Evolutionary conservation across 1,140 invertebrate genomes (phyloP).

Genomic region (Anoplophora glabripennis): DNA sequence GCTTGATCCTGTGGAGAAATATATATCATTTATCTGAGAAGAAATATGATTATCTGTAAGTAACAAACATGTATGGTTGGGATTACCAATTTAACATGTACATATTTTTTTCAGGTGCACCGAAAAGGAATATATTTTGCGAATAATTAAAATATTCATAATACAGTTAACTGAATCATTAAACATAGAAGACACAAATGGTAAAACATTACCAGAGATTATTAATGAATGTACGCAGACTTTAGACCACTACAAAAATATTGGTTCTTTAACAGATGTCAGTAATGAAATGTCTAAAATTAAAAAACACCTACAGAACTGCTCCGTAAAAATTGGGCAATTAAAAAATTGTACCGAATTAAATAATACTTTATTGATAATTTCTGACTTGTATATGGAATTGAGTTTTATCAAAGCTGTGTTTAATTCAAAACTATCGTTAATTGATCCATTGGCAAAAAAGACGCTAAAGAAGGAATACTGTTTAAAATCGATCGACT

Average conservation of each 20-base stretch:
- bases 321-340: neutral
- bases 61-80: constrained; percentile 5
- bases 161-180: neutral
- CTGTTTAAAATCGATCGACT: constrained; percentile 56
- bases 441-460: constrained; percentile 75
- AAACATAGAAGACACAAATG: neutral
- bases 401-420: constrained; percentile 38
- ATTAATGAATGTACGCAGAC: too few species aligned
- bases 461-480: constrained; percentile 65
- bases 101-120: neutral
- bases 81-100: neutral
- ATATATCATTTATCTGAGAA: constrained; percentile 32
- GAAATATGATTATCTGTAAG: constrained; percentile 38
- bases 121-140: too few species aligned
- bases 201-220: too few species aligned
- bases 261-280: neutral
- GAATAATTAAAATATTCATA: too few species aligned
- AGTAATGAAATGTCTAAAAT: neutral
- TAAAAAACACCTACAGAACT: constrained; percentile 4
- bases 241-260: neutral
- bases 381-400: constrained; percentile 33
- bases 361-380: neutral
- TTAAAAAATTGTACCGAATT: constrained; percentile 1
- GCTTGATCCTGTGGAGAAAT: constrained; percentile 40
- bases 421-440: constrained; percentile 48